Percentiles rank a stretch among this genome's conserved stretches.
phyloP scores from a whole-genome alignment of 2,888 invertebrate species.

The Zeuzera pyrina region DNA sequence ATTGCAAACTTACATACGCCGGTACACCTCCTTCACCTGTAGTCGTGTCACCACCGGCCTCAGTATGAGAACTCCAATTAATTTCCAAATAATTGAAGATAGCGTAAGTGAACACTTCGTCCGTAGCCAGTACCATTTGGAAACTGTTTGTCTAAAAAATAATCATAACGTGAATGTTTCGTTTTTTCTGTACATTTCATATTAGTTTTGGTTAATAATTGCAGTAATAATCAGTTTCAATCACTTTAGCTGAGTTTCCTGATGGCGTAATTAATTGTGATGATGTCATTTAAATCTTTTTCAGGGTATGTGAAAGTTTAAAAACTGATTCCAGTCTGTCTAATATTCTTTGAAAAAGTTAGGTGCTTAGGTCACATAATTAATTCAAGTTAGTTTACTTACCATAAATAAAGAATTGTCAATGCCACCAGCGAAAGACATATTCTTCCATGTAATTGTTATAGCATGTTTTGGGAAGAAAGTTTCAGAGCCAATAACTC shows the following conservation, averaged over 20 bases:
- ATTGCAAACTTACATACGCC: constrained; percentile 89
- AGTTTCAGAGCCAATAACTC: constrained; percentile 91
- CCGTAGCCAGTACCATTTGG: constrained; percentile 93
- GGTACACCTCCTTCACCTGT: constrained; percentile 90
- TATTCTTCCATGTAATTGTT: constrained; percentile 96
- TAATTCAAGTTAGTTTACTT: no score
- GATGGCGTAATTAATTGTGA: background rate
- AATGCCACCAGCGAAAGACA: constrained; percentile 92
- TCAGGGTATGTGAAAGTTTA: background rate
- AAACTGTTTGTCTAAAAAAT: constrained; percentile 90
- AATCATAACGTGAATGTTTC: constrained; percentile 2
- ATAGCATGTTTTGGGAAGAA: constrained; percentile 93
- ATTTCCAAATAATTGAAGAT: constrained; percentile 95
- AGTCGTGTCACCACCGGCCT: constrained; percentile 91
- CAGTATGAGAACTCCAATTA: constrained; percentile 92
- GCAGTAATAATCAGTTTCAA: no score
- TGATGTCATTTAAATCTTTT: background rate
- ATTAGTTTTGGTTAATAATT: constrained; percentile 40
- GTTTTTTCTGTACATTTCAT: background rate
- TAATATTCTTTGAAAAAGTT: no score
- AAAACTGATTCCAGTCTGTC: no score
- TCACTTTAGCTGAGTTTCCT: background rate
- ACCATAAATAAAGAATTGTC: constrained; percentile 82
- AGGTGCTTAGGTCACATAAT: no score
- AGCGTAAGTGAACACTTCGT: constrained; percentile 94